Percentiles rank a stretch among this genome's conserved stretches.
phyloP scores from a whole-genome alignment of 2,797 vertebrate genomes.

The Enteromius radiatus region DNA sequence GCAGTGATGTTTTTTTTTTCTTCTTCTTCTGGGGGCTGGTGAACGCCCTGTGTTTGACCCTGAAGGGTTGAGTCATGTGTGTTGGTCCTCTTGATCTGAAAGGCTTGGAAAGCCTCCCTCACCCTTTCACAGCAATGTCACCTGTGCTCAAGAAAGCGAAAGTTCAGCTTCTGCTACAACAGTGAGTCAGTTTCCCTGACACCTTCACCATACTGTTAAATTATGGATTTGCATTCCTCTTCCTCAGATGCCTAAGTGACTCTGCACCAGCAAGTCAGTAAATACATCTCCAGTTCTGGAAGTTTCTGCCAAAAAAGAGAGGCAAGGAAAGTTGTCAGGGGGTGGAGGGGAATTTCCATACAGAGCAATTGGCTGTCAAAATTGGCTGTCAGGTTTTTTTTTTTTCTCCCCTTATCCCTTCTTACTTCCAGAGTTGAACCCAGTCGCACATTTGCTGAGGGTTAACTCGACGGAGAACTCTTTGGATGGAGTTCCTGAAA shows the following conservation, averaged over 20 bases:
- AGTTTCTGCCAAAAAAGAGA: conserved; percentile 41
- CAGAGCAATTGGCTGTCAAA: conserved; percentile 53
- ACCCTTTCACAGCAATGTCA: conserved; percentile 42
- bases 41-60: conserved; percentile 49
- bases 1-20: not conserved
- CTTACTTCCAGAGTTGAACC: conserved; percentile 41
- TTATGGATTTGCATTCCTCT: conserved; percentile 58
- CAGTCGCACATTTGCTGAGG: conserved; percentile 55
- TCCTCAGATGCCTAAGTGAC: conserved; percentile 29
- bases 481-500: conserved; percentile 50
- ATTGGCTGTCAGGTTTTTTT: conserved; percentile 36
- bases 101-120: conserved; percentile 28
- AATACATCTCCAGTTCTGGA: conserved; percentile 43
- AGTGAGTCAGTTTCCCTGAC: conserved; percentile 38
- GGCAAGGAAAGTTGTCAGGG: conserved; percentile 53
- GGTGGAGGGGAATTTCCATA: conserved; percentile 57
- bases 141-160: conserved; percentile 43
- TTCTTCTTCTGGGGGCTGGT: not conserved
- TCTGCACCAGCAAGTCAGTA: conserved; percentile 33
- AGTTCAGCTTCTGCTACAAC: conserved; percentile 50
- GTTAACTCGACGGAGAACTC: conserved; percentile 53
- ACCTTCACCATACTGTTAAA: conserved; percentile 51
- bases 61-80: conserved; percentile 44
- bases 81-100: conserved; percentile 48
- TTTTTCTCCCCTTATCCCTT: not conserved